Evolutionary conservation across 2,113 vertebrate species (phyloP).

Genomic region (Ia io): DNA sequence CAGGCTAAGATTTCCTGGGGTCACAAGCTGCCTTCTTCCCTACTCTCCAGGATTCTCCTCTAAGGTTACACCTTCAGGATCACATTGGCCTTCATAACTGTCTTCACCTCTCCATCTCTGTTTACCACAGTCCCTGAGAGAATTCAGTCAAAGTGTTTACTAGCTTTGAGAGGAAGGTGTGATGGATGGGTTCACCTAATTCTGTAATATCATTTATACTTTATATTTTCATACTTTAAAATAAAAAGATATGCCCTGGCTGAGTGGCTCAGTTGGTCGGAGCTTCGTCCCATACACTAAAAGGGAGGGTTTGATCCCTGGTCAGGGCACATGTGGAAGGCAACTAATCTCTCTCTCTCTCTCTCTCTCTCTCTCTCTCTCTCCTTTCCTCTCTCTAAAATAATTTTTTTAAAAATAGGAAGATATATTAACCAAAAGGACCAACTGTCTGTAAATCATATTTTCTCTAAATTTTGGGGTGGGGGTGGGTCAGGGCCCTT

Average conservation of each 20-base stretch:
- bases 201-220: neutral
- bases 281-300: neutral
- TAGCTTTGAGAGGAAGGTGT: neutral
- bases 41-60: fast-evolving
- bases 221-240: neutral
- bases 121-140: neutral
- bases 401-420: neutral
- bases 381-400: neutral
- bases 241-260: too few species aligned
- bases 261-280: too few species aligned
- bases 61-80: neutral
- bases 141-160: too few species aligned
- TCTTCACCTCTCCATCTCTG: fast-evolving
- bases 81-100: fast-evolving
- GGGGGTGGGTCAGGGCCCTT: too few species aligned
- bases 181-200: neutral
- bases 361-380: too few species aligned
- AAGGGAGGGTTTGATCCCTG: neutral
- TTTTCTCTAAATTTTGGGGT: neutral
- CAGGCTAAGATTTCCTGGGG: neutral
- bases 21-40: fast-evolving
- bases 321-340: neutral
- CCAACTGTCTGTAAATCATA: neutral
- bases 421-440: neutral
- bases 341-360: too few species aligned